phyloP scores from a whole-genome alignment of 2,797 vertebrate species.

The Erithacus rubecula region DNA sequence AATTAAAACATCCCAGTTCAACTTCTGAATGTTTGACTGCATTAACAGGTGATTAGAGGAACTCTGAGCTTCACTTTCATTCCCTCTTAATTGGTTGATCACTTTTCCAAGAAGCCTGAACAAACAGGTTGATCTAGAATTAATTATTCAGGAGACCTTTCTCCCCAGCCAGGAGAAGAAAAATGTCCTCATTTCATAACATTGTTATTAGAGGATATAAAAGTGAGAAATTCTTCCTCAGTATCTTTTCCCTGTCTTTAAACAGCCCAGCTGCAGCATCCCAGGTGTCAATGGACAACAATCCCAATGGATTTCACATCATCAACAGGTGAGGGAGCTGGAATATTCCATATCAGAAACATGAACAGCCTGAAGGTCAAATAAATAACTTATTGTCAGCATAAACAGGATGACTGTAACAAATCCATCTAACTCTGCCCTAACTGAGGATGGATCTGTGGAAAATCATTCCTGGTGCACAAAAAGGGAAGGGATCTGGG shows the following conservation, averaged over 20 bases:
- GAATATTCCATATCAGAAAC: background rate
- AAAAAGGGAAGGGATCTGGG: background rate
- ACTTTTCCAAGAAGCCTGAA: background rate
- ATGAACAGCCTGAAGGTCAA: slow-evolving; percentile 5
- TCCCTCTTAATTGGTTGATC: background rate
- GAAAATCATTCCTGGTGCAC: background rate
- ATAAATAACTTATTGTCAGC: background rate
- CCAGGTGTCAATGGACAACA: background rate
- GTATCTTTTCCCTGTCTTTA: background rate
- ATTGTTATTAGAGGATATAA: background rate
- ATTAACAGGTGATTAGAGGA: background rate
- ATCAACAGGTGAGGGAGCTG: background rate
- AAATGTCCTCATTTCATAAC: background rate
- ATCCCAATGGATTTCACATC: background rate
- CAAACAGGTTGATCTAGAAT: background rate
- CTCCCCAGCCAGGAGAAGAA: background rate
- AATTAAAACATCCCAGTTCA: background rate
- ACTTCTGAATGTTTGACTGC: background rate
- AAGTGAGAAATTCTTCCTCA: background rate
- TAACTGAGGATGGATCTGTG: background rate
- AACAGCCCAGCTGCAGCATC: background rate
- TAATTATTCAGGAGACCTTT: background rate
- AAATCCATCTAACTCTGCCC: background rate
- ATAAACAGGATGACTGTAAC: background rate
- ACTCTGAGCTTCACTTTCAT: background rate